A percentile compares a stretch with the other conserved stretches of the same genome.
phyloP scores from a whole-genome alignment of 2,888 invertebrate genomes.

The Psylliodes chrysocephalus region DNA sequence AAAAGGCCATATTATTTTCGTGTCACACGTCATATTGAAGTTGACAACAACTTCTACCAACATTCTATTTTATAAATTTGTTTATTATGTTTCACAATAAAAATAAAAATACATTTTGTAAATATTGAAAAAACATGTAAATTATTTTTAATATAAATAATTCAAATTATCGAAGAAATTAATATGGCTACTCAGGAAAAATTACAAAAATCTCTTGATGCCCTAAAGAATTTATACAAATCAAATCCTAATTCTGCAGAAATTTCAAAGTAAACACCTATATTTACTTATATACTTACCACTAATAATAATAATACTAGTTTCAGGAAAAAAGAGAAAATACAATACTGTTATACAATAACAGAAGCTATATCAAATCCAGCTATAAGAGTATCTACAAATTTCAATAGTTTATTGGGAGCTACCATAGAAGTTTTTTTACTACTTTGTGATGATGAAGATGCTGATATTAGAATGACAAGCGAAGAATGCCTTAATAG shows the following conservation, averaged over 20 bases:
- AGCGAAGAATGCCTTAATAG: conserved; percentile 85
- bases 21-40: not conserved
- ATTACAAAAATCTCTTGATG: conserved; percentile 61
- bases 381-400: conserved; percentile 70
- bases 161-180: not conserved
- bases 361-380: conserved; percentile 77
- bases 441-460: conserved; percentile 78
- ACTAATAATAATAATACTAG: conserved; percentile 30
- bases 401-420: conserved; percentile 74
- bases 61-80: not conserved
- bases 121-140: conserved; percentile 7
- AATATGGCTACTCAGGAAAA: conserved; percentile 63
- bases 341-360: conserved; percentile 76
- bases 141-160: conserved; percentile 5
- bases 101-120: conserved; percentile 14
- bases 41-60: conserved; percentile 8
- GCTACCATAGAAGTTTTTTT: conserved; percentile 78
- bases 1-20: not conserved
- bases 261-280: conserved; percentile 44
- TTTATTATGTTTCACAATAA: not conserved
- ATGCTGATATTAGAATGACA: conserved; percentile 81
- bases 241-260: conserved; percentile 50
- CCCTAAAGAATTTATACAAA: conserved; percentile 53
- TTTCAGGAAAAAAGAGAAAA: conserved; percentile 79
- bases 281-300: not conserved